Conservation (phyloP, 2,113 vertebrate genomes). For the Eudyptes chrysolophus region DNA sequence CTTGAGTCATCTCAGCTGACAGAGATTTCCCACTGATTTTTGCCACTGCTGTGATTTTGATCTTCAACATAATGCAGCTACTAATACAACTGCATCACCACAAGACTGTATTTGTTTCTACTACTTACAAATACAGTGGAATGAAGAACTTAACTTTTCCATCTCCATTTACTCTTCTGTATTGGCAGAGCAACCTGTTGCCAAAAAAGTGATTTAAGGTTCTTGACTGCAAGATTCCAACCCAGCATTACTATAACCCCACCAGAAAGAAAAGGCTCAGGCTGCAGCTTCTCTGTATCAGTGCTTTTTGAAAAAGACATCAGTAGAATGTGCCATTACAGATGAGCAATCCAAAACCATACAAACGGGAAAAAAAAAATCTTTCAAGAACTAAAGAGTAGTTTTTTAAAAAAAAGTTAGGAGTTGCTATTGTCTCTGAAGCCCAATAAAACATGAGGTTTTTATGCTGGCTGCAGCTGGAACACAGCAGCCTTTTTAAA, state of each 20-base stretch:
- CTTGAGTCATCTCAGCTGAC: background rate
- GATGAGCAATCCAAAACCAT: background rate
- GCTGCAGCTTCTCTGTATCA: background rate
- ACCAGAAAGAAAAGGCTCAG: background rate
- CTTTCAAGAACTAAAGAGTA: background rate
- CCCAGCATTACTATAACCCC: background rate
- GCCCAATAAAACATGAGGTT: slow-evolving; percentile 18
- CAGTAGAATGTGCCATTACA: background rate
- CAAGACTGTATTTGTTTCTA: background rate
- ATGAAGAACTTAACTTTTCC: background rate
- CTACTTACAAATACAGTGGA: background rate
- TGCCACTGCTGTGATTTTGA: background rate
- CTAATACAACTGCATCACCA: background rate
- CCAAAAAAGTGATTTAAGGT: background rate
- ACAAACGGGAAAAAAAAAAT: background rate
- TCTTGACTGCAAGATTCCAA: background rate
- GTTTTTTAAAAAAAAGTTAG: background rate
- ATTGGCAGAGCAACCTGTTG: background rate
- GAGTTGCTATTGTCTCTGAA: slow-evolving; percentile 40
- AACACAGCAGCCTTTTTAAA: background rate
- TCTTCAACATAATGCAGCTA: background rate
- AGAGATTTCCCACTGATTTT: background rate
- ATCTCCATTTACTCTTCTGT: background rate
- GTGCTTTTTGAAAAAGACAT: background rate
- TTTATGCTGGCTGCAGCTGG: slow-evolving; percentile 12